Conservation (phyloP, 2,888 invertebrate genomes). For the Diarsia mendica region DNA sequence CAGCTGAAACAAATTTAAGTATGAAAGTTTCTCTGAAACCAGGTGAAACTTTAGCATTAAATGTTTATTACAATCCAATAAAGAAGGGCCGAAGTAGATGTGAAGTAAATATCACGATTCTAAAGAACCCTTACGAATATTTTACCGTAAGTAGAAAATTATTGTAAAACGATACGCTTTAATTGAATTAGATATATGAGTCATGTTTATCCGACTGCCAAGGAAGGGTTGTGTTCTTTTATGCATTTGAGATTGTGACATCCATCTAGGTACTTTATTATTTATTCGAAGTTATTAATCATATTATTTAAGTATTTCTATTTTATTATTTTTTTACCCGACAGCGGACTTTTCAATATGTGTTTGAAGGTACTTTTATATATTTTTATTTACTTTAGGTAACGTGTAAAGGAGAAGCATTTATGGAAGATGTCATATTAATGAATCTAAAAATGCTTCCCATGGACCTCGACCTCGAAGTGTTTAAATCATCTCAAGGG, state of each 20-base stretch:
- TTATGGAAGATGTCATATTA: slow-evolving; percentile 86
- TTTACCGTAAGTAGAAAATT: slow-evolving; percentile 76
- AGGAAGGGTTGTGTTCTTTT: no score
- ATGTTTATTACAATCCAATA: slow-evolving; percentile 81
- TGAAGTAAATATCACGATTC: slow-evolving; percentile 79
- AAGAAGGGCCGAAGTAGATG: slow-evolving; percentile 80
- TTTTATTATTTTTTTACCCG: background rate
- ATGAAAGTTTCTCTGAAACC: slow-evolving; percentile 76
- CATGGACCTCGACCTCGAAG: slow-evolving; percentile 82
- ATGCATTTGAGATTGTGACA: background rate
- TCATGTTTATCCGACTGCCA: background rate
- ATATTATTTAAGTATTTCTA: background rate
- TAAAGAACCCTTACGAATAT: slow-evolving; percentile 84
- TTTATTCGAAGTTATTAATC: background rate
- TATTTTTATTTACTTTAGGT: slow-evolving; percentile 71
- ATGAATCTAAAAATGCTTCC: slow-evolving; percentile 85
- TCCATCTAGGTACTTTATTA: background rate
- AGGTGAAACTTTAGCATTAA: slow-evolving; percentile 73
- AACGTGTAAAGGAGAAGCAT: slow-evolving; percentile 85
- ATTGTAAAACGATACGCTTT: background rate
- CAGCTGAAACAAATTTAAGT: slow-evolving; percentile 73
- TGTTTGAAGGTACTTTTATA: background rate
- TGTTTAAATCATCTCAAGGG: slow-evolving; percentile 73
- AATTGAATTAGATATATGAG: background rate
- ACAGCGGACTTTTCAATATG: background rate